Base-by-base conservation (phyloP, 2,797 vertebrate species). In the Peromyscus melanophrys region DNA sequence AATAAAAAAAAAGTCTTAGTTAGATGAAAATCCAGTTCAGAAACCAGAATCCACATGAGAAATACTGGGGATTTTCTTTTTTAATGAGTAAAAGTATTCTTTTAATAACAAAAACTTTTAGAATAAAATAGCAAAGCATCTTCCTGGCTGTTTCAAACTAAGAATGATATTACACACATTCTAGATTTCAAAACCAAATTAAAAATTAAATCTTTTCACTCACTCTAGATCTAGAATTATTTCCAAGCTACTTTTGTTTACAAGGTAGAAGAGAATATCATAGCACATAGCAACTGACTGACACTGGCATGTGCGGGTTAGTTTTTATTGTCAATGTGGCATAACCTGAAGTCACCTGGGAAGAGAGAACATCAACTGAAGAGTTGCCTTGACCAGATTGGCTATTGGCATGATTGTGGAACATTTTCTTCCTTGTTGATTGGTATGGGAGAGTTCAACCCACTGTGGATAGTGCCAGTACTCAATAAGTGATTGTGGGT, bases 91-190 rank as follows among this genome's bases (percentile, higher is more conserved):
- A 89, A 73, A 71, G 8, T 17, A 49, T 31, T 76, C 10, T 57
- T 81, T 90, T 37, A 94, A 59, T 76, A 90, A 90, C 13, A 89
- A 89, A 96, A 80, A 40, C 29, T 37, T 92, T 90, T 73, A 40
- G 25, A 85, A 85, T 85, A 11, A 85, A 69, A 27, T 27, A 86
- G 34, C 2, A 69, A 37, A 71, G 9, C n/a, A 57, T 40, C n/a
- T 69, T 69, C 43, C 65, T 71, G 34, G 49, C 34, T 73, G 71
- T 88, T 88, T 57, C n/a, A 57, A 73, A 16, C 49, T 55, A 73
- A 73, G 43, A 67, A n/a, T 85, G 43, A 23, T 12, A 85, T 9
- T 85, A 23, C 0, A 49, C 2, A 49, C 29, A 85, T 49, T 84
- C 3, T 4, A 83, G 81, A 83, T 8, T 43, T 85, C 21, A 67